These are phyloP conservation scores for Corythornis madagascariensis DNA, from an alignment of 2,113 vertebrate species.

Conservation along the genomic window DNA sequence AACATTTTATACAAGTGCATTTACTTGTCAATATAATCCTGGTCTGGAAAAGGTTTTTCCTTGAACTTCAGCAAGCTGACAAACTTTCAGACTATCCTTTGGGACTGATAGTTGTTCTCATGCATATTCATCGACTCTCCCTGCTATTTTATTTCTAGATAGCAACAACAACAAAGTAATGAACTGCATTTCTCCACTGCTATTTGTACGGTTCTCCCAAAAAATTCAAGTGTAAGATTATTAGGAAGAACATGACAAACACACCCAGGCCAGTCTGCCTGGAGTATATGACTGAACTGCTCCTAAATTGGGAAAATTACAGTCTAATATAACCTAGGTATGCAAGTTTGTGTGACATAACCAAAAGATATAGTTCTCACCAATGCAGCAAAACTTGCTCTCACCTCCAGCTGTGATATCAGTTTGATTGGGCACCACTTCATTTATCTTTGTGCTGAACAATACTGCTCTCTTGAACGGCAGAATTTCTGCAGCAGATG, in stretches of 20 bases:
- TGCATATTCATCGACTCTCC: neutral
- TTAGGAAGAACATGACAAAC: neutral
- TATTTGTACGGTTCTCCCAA: neutral
- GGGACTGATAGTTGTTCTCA: neutral
- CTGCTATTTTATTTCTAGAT: neutral
- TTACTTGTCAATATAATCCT: neutral
- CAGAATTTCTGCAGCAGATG: conserved; percentile 50
- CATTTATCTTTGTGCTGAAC: conserved; percentile 44
- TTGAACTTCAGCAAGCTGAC: neutral
- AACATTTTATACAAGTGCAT: neutral
- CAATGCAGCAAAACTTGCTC: conserved; percentile 34
- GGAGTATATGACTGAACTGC: neutral
- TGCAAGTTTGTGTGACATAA: neutral
- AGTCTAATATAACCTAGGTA: neutral
- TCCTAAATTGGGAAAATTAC: neutral
- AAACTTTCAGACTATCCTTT: neutral
- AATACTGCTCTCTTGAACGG: neutral
- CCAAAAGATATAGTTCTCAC: neutral
- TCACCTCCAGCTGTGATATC: conserved; percentile 31
- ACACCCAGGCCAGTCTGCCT: neutral
- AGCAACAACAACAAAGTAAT: neutral
- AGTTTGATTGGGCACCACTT: conserved; percentile 24
- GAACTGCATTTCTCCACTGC: neutral
- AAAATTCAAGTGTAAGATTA: neutral
- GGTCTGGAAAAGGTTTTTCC: neutral